Percentiles rank a stretch among this genome's conserved stretches.
phyloP scores from a whole-genome alignment of 2,888 invertebrate species.

The Tridacna crocea region DNA sequence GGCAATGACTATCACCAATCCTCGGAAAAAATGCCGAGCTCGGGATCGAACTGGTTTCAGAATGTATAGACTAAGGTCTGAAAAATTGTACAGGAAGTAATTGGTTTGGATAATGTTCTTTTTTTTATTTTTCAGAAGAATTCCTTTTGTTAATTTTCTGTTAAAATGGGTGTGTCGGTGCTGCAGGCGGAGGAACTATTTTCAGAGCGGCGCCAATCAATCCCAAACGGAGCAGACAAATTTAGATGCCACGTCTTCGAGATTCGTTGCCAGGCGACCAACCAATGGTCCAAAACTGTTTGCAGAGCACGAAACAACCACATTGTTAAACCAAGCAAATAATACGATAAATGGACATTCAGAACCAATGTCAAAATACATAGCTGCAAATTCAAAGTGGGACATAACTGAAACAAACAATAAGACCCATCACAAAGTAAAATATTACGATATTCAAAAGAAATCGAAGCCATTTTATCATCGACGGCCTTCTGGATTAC shows the following conservation, averaged over 20 bases:
- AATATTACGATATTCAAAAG: background rate
- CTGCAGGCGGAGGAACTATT: constrained; percentile 24
- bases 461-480: constrained; percentile 29
- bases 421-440: background rate
- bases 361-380: constrained; percentile 5
- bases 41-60: too few relatives aligned
- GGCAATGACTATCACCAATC: too few relatives aligned
- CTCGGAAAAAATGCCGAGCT: too few relatives aligned
- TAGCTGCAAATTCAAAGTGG: constrained; percentile 11
- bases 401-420: background rate
- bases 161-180: constrained; percentile 56
- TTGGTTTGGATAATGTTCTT: too few relatives aligned
- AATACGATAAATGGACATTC: background rate
- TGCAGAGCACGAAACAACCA: constrained; percentile 33
- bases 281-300: constrained; percentile 7
- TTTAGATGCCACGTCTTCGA: constrained; percentile 38
- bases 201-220: background rate
- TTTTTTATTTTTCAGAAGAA: constrained; percentile 59
- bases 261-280: background rate
- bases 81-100: too few relatives aligned
- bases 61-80: too few relatives aligned
- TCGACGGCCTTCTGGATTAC: constrained; percentile 68
- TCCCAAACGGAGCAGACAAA: constrained; percentile 45
- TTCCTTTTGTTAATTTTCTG: constrained; percentile 52
- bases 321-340: constrained; percentile 5